These are phyloP conservation scores for Hormaphis cornu DNA, from an alignment of 1,140 invertebrate genomes.

Conservation along the genomic window DNA sequence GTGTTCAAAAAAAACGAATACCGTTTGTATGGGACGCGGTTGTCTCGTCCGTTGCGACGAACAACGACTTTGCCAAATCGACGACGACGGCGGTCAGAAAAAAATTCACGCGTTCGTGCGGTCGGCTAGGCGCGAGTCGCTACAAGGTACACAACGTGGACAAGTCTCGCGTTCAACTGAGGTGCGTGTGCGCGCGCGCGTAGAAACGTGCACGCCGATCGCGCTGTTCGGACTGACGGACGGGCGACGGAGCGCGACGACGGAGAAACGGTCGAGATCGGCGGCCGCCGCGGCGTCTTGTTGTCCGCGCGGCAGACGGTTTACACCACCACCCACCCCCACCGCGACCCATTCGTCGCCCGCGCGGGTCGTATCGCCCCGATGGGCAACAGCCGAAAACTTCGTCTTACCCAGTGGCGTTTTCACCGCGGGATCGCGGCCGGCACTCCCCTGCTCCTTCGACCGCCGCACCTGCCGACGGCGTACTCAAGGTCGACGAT, in stretches of 20 bases:
- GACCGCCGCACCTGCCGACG: too few species aligned
- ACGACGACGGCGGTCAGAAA: background rate
- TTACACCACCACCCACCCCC: background rate
- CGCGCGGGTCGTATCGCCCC: too few species aligned
- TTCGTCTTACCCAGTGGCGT: too few species aligned
- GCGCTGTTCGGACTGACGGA: conserved; percentile 12
- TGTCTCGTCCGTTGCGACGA: background rate
- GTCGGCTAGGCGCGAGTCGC: conserved; percentile 1
- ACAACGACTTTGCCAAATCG: conserved; percentile 2
- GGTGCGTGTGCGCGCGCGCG: background rate
- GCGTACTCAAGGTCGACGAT: too few species aligned
- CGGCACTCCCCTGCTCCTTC: background rate
- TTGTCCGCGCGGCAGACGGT: background rate
- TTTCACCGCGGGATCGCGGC: background rate
- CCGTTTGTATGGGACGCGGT: too few species aligned
- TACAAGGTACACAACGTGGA: background rate
- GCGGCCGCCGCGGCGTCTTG: background rate
- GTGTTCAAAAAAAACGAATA: too few species aligned
- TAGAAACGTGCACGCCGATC: background rate
- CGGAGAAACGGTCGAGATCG: background rate
- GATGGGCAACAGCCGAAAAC: too few species aligned
- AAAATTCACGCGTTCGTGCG: background rate
- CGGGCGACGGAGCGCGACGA: background rate
- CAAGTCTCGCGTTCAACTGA: background rate
- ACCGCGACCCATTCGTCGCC: background rate